Evolutionary conservation across 2,113 vertebrate species (phyloP).

Genomic region (Xiphias gladius): DNA sequence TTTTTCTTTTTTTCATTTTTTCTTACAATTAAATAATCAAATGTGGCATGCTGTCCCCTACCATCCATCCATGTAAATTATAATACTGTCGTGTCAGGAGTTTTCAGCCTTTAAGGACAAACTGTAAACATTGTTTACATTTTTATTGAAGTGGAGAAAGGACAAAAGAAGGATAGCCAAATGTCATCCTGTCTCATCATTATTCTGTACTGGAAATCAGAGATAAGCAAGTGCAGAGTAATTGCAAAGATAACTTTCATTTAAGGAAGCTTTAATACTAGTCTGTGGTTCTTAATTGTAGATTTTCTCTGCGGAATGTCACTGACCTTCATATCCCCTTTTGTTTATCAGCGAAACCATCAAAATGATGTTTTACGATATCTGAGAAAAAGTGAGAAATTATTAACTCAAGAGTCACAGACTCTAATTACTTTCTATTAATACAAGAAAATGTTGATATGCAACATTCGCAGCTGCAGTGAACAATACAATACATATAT

Average conservation of each 20-base stretch:
- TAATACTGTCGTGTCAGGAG: constrained; percentile 45
- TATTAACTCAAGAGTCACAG: constrained; percentile 47
- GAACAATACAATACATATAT: background rate
- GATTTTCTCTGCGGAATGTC: constrained; percentile 63
- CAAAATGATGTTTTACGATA: constrained; percentile 66
- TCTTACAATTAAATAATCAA: constrained; percentile 38
- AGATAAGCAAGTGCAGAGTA: constrained; percentile 77
- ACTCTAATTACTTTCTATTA: constrained; percentile 48
- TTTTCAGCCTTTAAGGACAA: constrained; percentile 62
- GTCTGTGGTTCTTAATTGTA: constrained; percentile 72
- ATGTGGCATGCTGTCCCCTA: constrained; percentile 37
- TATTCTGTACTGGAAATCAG: constrained; percentile 66
- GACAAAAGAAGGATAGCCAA: constrained; percentile 75
- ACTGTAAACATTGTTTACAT: constrained; percentile 72
- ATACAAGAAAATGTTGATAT: constrained; percentile 12
- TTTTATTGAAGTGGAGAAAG: constrained; percentile 68
- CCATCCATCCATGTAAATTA: constrained; percentile 51
- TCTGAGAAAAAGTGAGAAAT: constrained; percentile 52
- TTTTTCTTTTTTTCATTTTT: background rate
- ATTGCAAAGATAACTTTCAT: constrained; percentile 82
- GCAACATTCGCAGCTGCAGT: background rate
- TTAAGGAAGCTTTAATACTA: constrained; percentile 69
- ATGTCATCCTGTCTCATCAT: constrained; percentile 73
- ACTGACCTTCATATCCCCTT: constrained; percentile 70
- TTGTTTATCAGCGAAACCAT: constrained; percentile 70